Conservation (phyloP, 2,888 invertebrate species). For the Erebia epiphron region DNA sequence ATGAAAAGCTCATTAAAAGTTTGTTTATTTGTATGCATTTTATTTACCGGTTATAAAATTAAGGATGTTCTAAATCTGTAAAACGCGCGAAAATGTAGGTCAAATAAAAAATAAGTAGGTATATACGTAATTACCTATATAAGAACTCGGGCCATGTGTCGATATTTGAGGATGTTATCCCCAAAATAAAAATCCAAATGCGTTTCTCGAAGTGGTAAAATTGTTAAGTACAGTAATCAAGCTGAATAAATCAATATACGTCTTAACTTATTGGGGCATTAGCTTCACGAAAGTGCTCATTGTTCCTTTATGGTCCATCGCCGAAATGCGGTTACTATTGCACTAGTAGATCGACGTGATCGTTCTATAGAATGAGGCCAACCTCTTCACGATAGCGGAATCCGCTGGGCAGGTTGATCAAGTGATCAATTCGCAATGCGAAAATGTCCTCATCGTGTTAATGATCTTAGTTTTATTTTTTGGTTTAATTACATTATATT, state of each 20-base stretch:
- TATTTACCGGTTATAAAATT: not conserved
- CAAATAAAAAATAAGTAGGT: not conserved
- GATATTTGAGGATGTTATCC: not conserved
- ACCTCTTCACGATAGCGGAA: no score
- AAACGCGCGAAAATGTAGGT: not conserved
- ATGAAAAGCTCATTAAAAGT: no score
- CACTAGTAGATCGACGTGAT: not conserved
- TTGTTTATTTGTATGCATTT: no score
- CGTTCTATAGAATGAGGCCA: no score
- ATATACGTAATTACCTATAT: not conserved
- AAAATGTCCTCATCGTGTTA: no score
- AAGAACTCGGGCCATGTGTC: constrained; percentile 3
- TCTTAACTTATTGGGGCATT: constrained; percentile 10
- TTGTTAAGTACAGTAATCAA: constrained; percentile 5
- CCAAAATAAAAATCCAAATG: constrained; percentile 5
- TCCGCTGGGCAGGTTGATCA: no score
- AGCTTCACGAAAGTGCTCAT: constrained; percentile 22
- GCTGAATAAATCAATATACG: constrained; percentile 1
- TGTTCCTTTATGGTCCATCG: constrained; percentile 31
- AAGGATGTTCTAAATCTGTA: not conserved
- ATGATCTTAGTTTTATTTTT: no score
- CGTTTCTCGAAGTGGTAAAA: constrained; percentile 1
- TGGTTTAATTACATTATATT: no score
- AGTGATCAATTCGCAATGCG: no score
- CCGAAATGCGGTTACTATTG: constrained; percentile 28